Evolutionary conservation across 2,113 vertebrate species (phyloP), one percentile per base, ranked within the genome.

Genomic region (Speoplatyrhinus poulsoni): DNA sequence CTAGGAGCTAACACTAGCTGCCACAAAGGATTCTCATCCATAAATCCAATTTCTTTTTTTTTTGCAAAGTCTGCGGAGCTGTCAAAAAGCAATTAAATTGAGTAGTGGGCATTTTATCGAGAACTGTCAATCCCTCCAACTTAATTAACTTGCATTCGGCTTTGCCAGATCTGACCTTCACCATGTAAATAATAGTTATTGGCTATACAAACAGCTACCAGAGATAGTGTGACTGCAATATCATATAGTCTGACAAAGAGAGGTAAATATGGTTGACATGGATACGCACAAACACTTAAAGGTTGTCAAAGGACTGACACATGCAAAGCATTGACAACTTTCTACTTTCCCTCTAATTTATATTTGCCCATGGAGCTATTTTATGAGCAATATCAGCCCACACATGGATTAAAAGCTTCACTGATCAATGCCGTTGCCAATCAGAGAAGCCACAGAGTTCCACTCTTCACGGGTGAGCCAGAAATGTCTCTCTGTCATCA

Each of bases 81-180:
- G 91, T 93, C 91, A 92, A 76, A 90, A 92, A 91, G 89, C 90
- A 92, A 92, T 93, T 92, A 91, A 80, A 70, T 81, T 84, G 90
- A 92, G 88, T 88, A 81, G 79, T 86, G 82, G 79, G 83, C 72
- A 77, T 87, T 92, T 91, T 88, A 89, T 90, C 79, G 82, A 87
- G 85, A 90, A 87, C 86, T 90, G 90, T 89, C 88, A 89, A 88
- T 87, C 83, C 70, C 81, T 70, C 46, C 36, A 33, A 83, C 83
- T 89, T 91, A 89, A 92, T 92, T 91, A 90, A 87, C 88, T 90
- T 86, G 73, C 69, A 75, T 72, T 78, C 60, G 41, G 82, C 46
- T 60, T 60, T 64, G 69, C 62, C 74, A 84, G 76, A 88, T 87
- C 76, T 91, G 89, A 91, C 92, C 92, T 92, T 91, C 83, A 80